Conservation (phyloP, 2,113 vertebrate genomes). For the Takifugu bimaculatus region DNA sequence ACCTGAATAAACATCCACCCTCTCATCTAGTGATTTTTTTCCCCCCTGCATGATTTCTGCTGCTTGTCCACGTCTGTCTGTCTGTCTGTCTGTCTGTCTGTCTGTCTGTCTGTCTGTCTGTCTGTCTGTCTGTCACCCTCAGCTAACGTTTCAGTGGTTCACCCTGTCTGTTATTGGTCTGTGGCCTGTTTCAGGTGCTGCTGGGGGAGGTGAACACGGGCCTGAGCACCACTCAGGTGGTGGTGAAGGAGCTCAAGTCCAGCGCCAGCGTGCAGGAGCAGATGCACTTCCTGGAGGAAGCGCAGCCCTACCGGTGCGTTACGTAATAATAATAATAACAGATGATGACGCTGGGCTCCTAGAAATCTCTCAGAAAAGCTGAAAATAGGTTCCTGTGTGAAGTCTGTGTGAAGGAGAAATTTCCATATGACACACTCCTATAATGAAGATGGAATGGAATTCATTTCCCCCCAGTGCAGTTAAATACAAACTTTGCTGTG, state of each 20-base stretch:
- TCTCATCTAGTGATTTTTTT: not conserved
- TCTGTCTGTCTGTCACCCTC: conserved; percentile 5
- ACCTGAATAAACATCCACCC: conserved; percentile 22
- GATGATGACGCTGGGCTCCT: no score
- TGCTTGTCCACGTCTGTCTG: conserved; percentile 14
- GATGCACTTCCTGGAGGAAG: conserved; percentile 92
- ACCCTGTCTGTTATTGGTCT: not conserved
- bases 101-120: conserved; percentile 32
- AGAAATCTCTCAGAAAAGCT: not conserved
- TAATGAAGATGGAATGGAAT: no score
- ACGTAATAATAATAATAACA: no score
- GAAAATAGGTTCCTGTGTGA: no score
- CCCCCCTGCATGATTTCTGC: no score
- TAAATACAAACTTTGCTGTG: no score
- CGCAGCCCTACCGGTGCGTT: conserved; percentile 84
- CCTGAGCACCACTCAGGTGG: conserved; percentile 83
- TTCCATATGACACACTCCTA: no score
- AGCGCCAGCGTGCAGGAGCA: conserved; percentile 87
- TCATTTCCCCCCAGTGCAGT: no score
- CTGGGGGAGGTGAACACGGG: conserved; percentile 88
- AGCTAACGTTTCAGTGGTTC: no score
- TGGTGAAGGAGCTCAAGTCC: conserved; percentile 91
- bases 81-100: conserved; percentile 20
- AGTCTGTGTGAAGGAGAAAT: no score
- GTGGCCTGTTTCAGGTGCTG: conserved; percentile 78